phyloP scores from a whole-genome alignment of 2,888 invertebrate genomes.

The Melinopterus prodromus region DNA sequence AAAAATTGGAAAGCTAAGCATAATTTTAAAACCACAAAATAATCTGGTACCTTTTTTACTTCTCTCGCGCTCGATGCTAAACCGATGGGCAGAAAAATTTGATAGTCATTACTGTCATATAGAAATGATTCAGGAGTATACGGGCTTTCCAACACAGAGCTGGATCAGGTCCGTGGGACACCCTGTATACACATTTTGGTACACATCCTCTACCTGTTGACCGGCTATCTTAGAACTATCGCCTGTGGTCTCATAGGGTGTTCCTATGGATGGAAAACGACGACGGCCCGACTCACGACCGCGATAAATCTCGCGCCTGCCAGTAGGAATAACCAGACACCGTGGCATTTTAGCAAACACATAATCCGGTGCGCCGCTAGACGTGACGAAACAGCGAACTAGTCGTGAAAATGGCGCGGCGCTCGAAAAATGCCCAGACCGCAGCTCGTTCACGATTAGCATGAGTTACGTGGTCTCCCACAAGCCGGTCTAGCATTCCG shows the following conservation, averaged over 20 bases:
- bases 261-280: background rate
- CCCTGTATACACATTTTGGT: too few species aligned
- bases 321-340: constrained; percentile 43
- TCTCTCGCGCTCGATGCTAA: too few species aligned
- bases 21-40: too few species aligned
- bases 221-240: background rate
- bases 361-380: constrained; percentile 42
- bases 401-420: constrained; percentile 43
- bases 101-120: too few species aligned
- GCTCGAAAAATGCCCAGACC: constrained; percentile 33
- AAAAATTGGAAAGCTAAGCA: too few species aligned
- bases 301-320: constrained; percentile 42
- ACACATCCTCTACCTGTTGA: background rate
- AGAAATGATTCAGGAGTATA: too few species aligned
- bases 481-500: constrained; percentile 4
- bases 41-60: too few species aligned
- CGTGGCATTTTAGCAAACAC: constrained; percentile 46
- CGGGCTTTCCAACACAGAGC: too few species aligned
- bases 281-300: constrained; percentile 38
- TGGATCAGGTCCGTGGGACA: too few species aligned
- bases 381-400: constrained; percentile 46
- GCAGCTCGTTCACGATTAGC: constrained; percentile 8
- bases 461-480: constrained; percentile 15
- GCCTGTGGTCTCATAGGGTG: background rate
- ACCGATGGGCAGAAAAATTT: too few species aligned